These are phyloP conservation scores for Morpho achilles DNA, from an alignment of 2,888 invertebrate genomes.

Conservation along the genomic window DNA sequence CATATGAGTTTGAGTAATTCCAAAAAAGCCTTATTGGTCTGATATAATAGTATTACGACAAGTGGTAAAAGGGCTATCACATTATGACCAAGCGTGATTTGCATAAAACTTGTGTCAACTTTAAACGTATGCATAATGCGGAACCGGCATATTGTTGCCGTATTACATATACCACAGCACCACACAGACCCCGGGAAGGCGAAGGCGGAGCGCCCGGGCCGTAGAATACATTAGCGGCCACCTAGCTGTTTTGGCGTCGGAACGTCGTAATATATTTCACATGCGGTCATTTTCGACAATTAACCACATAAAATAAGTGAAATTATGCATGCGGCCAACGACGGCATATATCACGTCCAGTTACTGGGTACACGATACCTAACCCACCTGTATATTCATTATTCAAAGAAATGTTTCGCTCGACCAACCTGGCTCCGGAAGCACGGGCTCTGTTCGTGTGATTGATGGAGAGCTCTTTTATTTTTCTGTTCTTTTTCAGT, in stretches of 20 bases:
- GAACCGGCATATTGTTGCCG: constrained; percentile 22
- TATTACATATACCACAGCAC: constrained; percentile 26
- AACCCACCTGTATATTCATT: constrained; percentile 71
- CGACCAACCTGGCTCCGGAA: constrained; percentile 70
- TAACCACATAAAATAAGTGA: constrained; percentile 80
- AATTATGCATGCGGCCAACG: constrained; percentile 79
- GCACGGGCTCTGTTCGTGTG: constrained; percentile 70
- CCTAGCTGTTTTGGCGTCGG: constrained; percentile 60
- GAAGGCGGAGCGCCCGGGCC: constrained; percentile 60
- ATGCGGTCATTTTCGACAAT: constrained; percentile 79
- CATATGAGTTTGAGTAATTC: not conserved
- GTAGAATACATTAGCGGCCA: constrained; percentile 72
- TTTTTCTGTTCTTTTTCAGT: constrained; percentile 58
- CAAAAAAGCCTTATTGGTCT: not conserved
- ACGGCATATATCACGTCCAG: constrained; percentile 80
- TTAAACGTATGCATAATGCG: constrained; percentile 29
- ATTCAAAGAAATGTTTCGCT: constrained; percentile 79
- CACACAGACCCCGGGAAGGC: constrained; percentile 51
- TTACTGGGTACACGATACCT: constrained; percentile 73
- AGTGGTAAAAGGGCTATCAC: constrained; percentile 10
- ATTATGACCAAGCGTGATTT: constrained; percentile 18
- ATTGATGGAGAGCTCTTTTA: constrained; percentile 73
- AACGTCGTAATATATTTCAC: constrained; percentile 74
- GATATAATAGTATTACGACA: constrained; percentile 1
- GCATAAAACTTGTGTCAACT: constrained; percentile 25